Base-by-base conservation (phyloP, 2,888 invertebrate species). In the Myopa testacea region DNA sequence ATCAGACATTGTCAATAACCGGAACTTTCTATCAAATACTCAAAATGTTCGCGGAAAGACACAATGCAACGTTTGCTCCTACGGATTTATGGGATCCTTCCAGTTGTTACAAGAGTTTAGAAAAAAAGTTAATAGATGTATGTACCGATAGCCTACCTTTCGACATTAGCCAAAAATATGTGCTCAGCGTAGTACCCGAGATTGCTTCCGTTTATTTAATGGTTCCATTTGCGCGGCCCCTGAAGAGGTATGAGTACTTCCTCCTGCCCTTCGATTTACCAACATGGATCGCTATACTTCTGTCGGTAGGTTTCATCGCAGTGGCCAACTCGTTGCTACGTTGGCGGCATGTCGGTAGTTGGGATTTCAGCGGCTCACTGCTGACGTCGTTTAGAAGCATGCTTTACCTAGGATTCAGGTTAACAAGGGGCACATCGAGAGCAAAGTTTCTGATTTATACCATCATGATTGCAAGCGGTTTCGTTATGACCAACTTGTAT, bases 221-320 rank as follows among this genome's bases (percentile, higher is more conserved):
- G 77, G 81, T 81, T 7, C 81, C 81, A 0, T 78, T 67, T 63
- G 70, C 80, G 7, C 75, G 62, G 12, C 80, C 80, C 16, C 80
- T 83, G 37, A 80, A 81, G 3, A 81, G 80, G 58, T 82, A 77
- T 67, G 62, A 76, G 72, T 84, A 84, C 68, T 83, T 83, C 10
- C 72, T 81, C 7, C 76, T 81, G 12, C 83, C 84, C 3, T 82
- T 80, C 50, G 60, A 80, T 12, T 1, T 45, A 1, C 37, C 60
- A n/a, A 65, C 80, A 16, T 82, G 81, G 81, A 58, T 55, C 8
- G 58, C 63, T 16, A 68, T 81, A 3, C 0, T 60, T 3, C 45
- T 50, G 7, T 63, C 67, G 1, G 26, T 79, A 6, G 12, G 72
- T 1, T 50, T 69, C 1, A 60, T 75, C 38, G 78, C 78, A 3